Conservation (phyloP, 1,140 invertebrate genomes). For the Leptinotarsa lineolata region DNA sequence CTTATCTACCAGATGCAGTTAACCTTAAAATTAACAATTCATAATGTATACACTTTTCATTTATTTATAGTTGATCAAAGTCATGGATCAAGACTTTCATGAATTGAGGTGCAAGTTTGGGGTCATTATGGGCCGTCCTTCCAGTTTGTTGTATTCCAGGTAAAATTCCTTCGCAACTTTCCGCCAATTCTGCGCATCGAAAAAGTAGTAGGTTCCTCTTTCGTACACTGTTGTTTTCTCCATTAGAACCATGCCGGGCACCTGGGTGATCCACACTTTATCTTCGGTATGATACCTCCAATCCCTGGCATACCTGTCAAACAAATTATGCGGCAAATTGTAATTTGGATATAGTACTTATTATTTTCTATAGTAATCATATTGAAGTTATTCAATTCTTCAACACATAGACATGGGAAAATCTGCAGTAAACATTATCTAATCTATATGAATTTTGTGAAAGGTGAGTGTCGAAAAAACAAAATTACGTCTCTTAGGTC, state of each 20-base stretch:
- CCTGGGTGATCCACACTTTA: slow-evolving; percentile 98
- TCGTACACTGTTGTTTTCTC: slow-evolving; percentile 96
- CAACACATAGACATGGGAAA: no score
- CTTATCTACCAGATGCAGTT: slow-evolving; percentile 39
- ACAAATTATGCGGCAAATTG: slow-evolving; percentile 3
- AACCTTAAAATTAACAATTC: slow-evolving; percentile 48
- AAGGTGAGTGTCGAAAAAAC: no score
- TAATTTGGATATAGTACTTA: no score
- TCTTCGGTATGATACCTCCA: slow-evolving; percentile 99
- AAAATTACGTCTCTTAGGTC: no score
- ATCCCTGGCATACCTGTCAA: slow-evolving; percentile 86
- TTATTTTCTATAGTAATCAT: no score
- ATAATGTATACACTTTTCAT: slow-evolving; percentile 55
- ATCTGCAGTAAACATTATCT: no score
- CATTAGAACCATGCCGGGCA: slow-evolving; percentile 86
- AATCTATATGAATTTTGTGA: no score
- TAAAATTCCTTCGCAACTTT: slow-evolving; percentile 96
- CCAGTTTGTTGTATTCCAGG: slow-evolving; percentile 96
- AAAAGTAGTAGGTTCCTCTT: slow-evolving; percentile 98
- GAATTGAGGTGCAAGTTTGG: slow-evolving; percentile 43
- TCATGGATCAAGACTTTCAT: slow-evolving; percentile 46
- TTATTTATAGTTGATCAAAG: slow-evolving; percentile 53
- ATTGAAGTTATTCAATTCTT: no score
- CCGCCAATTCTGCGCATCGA: slow-evolving; percentile 96
- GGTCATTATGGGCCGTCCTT: slow-evolving; percentile 74